Conservation (phyloP, 2,113 vertebrate genomes). For the Struthidea cinerea region DNA sequence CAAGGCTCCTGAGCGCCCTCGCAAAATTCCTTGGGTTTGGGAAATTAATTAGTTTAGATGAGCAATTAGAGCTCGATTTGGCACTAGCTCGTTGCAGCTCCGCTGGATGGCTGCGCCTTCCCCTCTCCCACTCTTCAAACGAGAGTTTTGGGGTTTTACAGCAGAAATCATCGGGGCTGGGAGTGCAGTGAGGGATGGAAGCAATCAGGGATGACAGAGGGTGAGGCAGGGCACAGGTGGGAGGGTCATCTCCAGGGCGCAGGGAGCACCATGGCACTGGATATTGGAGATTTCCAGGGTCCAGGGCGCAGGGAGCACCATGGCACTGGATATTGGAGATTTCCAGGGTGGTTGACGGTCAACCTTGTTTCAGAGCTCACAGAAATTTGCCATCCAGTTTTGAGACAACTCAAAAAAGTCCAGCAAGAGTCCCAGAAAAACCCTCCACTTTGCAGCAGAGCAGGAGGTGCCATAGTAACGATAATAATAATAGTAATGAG, state of each 20-base stretch:
- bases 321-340: no score
- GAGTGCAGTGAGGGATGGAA: not conserved
- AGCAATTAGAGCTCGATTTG: not conserved
- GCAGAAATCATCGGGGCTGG: accelerated
- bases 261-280: no score
- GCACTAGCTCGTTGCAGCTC: not conserved
- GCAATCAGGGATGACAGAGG: not conserved
- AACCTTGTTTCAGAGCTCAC: not conserved
- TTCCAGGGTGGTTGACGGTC: not conserved
- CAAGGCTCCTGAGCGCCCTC: not conserved
- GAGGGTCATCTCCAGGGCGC: not conserved
- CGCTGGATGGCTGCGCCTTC: not conserved
- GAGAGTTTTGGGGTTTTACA: not conserved
- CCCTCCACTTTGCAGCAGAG: not conserved
- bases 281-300: no score
- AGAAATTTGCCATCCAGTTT: not conserved
- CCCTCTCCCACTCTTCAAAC: not conserved
- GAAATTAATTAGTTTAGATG: not conserved
- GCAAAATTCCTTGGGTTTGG: not conserved
- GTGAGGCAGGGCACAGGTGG: not conserved
- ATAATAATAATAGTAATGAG: not conserved
- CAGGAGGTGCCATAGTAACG: not conserved
- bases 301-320: not conserved
- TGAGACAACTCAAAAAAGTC: not conserved
- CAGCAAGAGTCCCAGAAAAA: not conserved